Conservation (phyloP, 1,140 invertebrate species). For the Megalonaias nervosa region DNA sequence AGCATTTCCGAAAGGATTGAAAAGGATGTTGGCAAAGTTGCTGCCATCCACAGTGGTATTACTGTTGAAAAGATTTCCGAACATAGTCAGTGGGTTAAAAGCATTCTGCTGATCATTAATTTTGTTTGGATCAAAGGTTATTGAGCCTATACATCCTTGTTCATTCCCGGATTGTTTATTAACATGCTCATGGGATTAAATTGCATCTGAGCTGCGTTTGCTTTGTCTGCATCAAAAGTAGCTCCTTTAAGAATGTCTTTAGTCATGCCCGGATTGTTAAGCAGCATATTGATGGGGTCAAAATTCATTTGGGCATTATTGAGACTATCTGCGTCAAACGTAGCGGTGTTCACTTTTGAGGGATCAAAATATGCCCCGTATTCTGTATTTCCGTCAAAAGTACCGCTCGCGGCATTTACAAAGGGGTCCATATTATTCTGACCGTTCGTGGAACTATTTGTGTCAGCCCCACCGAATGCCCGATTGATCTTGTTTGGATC, state of each 20-base stretch:
- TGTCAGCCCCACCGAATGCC: not conserved
- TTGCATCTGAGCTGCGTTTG: slow-evolving; percentile 10
- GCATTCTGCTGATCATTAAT: not conserved
- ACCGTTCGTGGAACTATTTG: too few species aligned
- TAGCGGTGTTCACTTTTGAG: slow-evolving; percentile 5
- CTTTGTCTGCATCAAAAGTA: slow-evolving; percentile 16
- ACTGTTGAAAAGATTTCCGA: not conserved
- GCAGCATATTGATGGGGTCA: slow-evolving; percentile 21
- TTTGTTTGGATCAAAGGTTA: slow-evolving; percentile 8
- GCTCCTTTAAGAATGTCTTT: slow-evolving; percentile 17
- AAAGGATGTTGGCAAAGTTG: not conserved
- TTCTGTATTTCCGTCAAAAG: not conserved
- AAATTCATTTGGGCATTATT: slow-evolving; percentile 16
- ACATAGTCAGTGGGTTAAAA: slow-evolving; percentile 17
- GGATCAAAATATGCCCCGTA: slow-evolving; percentile 14
- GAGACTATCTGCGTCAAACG: slow-evolving; percentile 22
- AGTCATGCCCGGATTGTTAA: slow-evolving; percentile 21
- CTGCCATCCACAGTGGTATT: not conserved
- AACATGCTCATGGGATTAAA: slow-evolving; percentile 7
- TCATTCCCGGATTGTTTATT: slow-evolving; percentile 4
- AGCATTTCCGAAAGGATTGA: not conserved
- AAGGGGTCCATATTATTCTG: too few species aligned
- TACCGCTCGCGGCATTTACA: too few species aligned
- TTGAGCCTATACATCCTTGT: not conserved
- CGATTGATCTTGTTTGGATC: slow-evolving; percentile 16